Evolutionary conservation across 2,113 vertebrate species (phyloP).

Genomic region (Pontoporia blainvillei): DNA sequence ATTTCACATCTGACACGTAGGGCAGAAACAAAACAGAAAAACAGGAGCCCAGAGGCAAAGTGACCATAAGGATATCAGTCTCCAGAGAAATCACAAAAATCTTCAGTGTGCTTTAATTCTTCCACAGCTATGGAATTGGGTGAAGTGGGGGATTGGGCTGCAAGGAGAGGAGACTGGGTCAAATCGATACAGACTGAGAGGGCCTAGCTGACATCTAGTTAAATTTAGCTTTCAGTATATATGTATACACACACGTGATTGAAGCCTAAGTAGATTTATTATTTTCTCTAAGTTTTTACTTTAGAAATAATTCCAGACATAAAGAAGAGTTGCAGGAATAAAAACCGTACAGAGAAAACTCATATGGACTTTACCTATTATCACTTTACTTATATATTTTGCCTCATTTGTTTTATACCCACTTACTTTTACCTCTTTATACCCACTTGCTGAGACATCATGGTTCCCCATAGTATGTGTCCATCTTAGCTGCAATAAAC

Average conservation of each 20-base stretch:
- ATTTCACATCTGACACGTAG: background rate
- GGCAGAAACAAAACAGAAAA: background rate
- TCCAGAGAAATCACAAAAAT: background rate
- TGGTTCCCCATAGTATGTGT: background rate
- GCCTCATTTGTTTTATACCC: background rate
- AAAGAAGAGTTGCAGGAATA: background rate
- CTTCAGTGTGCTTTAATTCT: background rate
- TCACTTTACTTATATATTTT: background rate
- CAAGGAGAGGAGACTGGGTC: background rate
- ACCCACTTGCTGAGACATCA: background rate
- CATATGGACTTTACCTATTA: background rate
- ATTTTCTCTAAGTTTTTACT: background rate
- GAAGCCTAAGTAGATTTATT: background rate
- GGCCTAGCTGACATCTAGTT: background rate
- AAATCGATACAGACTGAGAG: background rate
- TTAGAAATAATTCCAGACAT: background rate
- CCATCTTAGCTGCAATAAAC: background rate
- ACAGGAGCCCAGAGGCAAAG: background rate
- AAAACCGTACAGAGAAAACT: background rate
- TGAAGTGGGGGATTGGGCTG: background rate
- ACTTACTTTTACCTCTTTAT: background rate
- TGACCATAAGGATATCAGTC: background rate
- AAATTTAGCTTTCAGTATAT: background rate
- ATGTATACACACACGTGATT: background rate
- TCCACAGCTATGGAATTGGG: background rate